Evolutionary conservation across 1,140 invertebrate species (phyloP).

Genomic region (Charaxes varanes): DNA sequence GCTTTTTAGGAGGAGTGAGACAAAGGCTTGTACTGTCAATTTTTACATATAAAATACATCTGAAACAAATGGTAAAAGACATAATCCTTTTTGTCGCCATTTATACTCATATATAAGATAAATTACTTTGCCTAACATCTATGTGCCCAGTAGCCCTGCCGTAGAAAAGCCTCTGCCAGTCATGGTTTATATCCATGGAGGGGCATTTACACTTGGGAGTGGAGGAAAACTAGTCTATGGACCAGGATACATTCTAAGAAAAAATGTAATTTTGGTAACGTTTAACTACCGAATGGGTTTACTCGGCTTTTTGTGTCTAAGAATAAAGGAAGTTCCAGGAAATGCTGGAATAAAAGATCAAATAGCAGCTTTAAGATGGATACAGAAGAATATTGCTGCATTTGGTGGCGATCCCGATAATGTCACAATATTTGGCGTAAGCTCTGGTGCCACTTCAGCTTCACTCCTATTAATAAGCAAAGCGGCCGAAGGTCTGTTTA

Average conservation of each 20-base stretch:
- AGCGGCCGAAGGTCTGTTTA: conserved; percentile 48
- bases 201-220: conserved; percentile 76
- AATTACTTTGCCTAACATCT: too few species aligned
- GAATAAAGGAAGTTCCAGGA: conserved; percentile 73
- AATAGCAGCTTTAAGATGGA: conserved; percentile 75
- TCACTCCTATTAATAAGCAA: conserved; percentile 52
- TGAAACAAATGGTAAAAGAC: too few species aligned
- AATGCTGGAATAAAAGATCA: conserved; percentile 77
- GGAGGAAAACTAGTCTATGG: conserved; percentile 72
- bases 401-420: conserved; percentile 70
- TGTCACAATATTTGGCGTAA: conserved; percentile 66
- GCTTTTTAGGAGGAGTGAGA: too few species aligned
- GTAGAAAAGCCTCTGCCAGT: conserved; percentile 65
- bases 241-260: conserved; percentile 77
- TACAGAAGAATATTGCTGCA: conserved; percentile 73
- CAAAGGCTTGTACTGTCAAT: too few species aligned
- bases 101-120: too few species aligned
- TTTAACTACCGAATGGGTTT: conserved; percentile 81
- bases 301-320: conserved; percentile 78
- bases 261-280: conserved; percentile 80
- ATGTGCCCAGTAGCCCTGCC: conserved; percentile 35
- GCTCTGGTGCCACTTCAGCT: conserved; percentile 57
- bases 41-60: too few species aligned
- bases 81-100: too few species aligned
- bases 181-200: conserved; percentile 80